Evolutionary conservation across 2,797 vertebrate genomes (phyloP).

Genomic region (Glyptemys insculpta): DNA sequence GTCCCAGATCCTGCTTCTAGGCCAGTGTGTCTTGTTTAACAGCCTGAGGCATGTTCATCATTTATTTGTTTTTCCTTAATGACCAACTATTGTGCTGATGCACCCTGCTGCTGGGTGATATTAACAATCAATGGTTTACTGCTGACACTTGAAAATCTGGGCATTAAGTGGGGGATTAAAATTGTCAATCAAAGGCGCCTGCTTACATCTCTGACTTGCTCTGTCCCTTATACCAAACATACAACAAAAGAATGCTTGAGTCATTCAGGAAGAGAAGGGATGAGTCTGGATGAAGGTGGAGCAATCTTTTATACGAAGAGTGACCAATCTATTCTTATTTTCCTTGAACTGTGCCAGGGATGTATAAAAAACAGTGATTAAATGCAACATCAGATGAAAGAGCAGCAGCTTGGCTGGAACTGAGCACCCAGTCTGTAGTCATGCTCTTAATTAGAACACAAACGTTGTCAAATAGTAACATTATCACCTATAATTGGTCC

Average conservation of each 20-base stretch:
- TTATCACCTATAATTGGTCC: constrained; percentile 78
- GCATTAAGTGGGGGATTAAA: constrained; percentile 71
- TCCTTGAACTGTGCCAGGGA: background rate
- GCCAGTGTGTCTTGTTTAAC: constrained; percentile 1
- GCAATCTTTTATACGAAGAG: constrained; percentile 43
- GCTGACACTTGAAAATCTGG: constrained; percentile 40
- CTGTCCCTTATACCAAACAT: constrained; percentile 67
- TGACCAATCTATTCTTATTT: constrained; percentile 70
- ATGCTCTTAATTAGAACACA: constrained; percentile 76
- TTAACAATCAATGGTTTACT: constrained; percentile 47
- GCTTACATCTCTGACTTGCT: constrained; percentile 54
- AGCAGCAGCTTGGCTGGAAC: constrained; percentile 54
- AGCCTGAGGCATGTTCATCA: constrained; percentile 24
- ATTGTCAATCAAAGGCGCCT: constrained; percentile 58
- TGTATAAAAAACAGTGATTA: constrained; percentile 7
- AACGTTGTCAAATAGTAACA: constrained; percentile 73
- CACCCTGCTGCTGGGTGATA: constrained; percentile 38
- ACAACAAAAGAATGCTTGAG: constrained; percentile 56
- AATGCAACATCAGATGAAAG: constrained; percentile 44
- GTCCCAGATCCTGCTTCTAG: background rate
- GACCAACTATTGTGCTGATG: constrained; percentile 48
- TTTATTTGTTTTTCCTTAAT: constrained; percentile 72
- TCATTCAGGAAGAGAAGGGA: constrained; percentile 28
- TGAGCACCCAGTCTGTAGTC: constrained; percentile 61
- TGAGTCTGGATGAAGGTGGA: constrained; percentile 53